Base-by-base conservation (phyloP, 2,888 invertebrate species). In the Eupithecia insigniata region DNA sequence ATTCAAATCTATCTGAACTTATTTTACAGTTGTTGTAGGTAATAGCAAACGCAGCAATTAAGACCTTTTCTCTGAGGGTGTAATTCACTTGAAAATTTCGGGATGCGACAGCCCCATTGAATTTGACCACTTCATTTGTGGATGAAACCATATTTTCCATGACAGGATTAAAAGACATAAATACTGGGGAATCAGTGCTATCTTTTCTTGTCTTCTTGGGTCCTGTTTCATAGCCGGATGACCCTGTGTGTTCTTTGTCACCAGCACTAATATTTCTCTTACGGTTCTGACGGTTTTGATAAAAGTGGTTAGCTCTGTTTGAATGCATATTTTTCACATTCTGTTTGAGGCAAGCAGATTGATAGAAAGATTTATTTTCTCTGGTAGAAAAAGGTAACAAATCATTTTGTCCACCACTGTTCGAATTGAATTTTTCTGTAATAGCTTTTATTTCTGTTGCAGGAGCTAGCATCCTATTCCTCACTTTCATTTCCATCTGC, bases 101-200 rank as follows among this genome's bases (percentile, higher is more conserved):
- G 67, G 85, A 85, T 61, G 26, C 55, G 26, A 89, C 88, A n/a
- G 83, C 73, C n/a, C 90, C 90, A 66, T 85, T 86, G 70, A 90
- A 92, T 79, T 90, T 91, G 73, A 89, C 84, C 34, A 90, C 82
- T 81, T 78, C 80, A 78, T 94, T 93, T 65, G 92, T 92, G 28
- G 93, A 93, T 61, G 94, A 87, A 39, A 93, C 91, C 77, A 89
- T 90, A 76, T 94, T 93, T 82, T 94, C 92, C 92, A 92, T 93
- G 36, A 93, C 92, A 76, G 92, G 92, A 65, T 77, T 71, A 75
- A 87, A 85, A 69, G 82, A 74, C 79, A 87, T 89, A 14, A 82
- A 73, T 28, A 80, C 77, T 62, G 85, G 83, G 43, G 87, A 83
- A 60, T 85, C 84, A 75, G 82, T 84, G 71, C 79, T 85, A 55